These are phyloP conservation scores for Phenacoccus solenopsis DNA, from an alignment of 1,140 invertebrate genomes.

Conservation along the genomic window DNA sequence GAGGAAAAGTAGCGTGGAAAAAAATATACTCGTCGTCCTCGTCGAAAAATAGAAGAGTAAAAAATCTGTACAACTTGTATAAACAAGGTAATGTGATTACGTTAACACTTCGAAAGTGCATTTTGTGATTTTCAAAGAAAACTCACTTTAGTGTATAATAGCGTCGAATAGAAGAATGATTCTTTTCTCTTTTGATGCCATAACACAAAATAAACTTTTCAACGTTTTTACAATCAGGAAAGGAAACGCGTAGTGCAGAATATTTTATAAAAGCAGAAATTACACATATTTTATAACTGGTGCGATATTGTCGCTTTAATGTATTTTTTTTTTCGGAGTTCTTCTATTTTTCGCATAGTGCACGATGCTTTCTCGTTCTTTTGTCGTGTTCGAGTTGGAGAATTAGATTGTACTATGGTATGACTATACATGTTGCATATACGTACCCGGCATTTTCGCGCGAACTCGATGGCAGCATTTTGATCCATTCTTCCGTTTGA, in stretches of 20 bases:
- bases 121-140: slow-evolving; percentile 11
- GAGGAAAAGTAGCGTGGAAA: too few species aligned
- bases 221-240: neutral
- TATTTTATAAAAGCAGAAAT: too few species aligned
- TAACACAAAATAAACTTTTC: neutral
- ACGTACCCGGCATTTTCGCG: slow-evolving; percentile 5
- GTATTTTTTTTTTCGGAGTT: too few species aligned
- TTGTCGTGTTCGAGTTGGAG: too few species aligned
- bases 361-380: too few species aligned
- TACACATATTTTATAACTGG: too few species aligned
- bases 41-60: neutral
- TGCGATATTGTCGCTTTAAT: too few species aligned
- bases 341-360: too few species aligned
- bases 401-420: too few species aligned
- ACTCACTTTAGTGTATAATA: neutral
- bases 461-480: slow-evolving; percentile 11
- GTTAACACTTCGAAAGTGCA: slow-evolving; percentile 2
- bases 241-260: too few species aligned
- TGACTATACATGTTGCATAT: too few species aligned
- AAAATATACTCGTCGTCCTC: too few species aligned
- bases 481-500: slow-evolving; percentile 12
- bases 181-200: neutral
- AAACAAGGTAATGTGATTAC: slow-evolving; percentile 16
- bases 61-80: slow-evolving; percentile 9
- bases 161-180: slow-evolving; percentile 7